Evolutionary conservation across 2,797 vertebrate genomes (phyloP).

Genomic region (Clarias pachynema): DNA sequence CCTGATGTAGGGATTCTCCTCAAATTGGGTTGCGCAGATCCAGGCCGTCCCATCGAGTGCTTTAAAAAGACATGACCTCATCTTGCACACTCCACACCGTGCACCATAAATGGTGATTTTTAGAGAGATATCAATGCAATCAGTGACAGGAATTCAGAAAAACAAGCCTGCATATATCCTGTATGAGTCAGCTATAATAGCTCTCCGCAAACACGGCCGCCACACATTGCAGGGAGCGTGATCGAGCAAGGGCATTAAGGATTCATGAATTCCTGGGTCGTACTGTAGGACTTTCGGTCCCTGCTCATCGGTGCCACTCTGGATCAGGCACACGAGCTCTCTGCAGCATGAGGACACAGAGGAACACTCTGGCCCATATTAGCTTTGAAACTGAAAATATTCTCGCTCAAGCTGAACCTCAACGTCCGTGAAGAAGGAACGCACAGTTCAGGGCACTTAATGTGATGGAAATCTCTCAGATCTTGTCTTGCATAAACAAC

Average conservation of each 20-base stretch:
- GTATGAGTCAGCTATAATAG: constrained; percentile 49
- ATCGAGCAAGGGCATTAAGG: constrained; percentile 49
- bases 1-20: constrained; percentile 54
- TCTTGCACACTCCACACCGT: constrained; percentile 58
- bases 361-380: constrained; percentile 58
- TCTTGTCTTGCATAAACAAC: background rate
- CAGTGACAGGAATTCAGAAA: constrained; percentile 30
- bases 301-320: constrained; percentile 56
- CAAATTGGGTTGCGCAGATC: constrained; percentile 64
- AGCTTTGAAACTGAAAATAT: constrained; percentile 28
- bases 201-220: constrained; percentile 43
- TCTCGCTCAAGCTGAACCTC: background rate
- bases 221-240: constrained; percentile 45
- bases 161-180: constrained; percentile 34
- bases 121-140: constrained; percentile 36
- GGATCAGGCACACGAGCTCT: constrained; percentile 67
- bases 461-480: background rate
- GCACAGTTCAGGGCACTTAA: background rate
- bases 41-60: constrained; percentile 68
- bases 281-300: constrained; percentile 50
- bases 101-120: constrained; percentile 73
- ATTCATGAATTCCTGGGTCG: constrained; percentile 64
- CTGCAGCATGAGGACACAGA: constrained; percentile 61
- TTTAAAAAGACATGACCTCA: constrained; percentile 77
- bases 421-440: background rate